Evolutionary conservation across 2,797 vertebrate genomes (phyloP).

Genomic region (Valencia hispanica): DNA sequence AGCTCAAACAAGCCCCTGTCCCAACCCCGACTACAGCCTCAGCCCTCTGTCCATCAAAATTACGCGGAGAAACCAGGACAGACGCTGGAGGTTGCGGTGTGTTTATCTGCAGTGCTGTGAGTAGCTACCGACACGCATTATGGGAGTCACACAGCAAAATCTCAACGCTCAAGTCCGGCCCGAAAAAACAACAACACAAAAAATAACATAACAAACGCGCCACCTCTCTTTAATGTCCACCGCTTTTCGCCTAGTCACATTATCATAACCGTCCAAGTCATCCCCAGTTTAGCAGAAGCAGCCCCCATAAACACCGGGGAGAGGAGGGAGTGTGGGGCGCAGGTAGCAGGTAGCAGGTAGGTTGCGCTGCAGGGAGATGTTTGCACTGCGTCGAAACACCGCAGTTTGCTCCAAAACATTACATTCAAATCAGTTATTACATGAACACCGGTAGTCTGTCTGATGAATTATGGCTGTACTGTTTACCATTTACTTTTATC

Average conservation of each 20-base stretch:
- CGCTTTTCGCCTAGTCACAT: background rate
- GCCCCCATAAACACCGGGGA: background rate
- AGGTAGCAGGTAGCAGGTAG: background rate
- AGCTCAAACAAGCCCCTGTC: constrained; percentile 48
- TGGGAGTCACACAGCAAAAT: background rate
- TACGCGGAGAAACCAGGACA: constrained; percentile 69
- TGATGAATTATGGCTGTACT: background rate
- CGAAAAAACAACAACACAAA: no score
- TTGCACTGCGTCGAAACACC: background rate
- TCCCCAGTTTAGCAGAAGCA: background rate
- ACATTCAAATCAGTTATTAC: background rate
- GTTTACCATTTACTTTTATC: background rate
- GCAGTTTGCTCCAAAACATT: background rate
- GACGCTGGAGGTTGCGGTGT: constrained; percentile 70
- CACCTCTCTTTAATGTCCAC: background rate
- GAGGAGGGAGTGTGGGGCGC: no score
- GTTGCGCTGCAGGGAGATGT: background rate
- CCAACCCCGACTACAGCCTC: constrained; percentile 56
- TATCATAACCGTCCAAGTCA: background rate
- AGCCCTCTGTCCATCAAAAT: constrained; percentile 67
- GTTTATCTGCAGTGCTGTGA: constrained; percentile 83
- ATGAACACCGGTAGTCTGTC: background rate
- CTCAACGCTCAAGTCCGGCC: background rate
- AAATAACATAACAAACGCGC: background rate
- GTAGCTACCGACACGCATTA: constrained; percentile 64